phyloP scores from a whole-genome alignment of 2,113 vertebrate genomes.

The Phalacrocorax carbo region DNA sequence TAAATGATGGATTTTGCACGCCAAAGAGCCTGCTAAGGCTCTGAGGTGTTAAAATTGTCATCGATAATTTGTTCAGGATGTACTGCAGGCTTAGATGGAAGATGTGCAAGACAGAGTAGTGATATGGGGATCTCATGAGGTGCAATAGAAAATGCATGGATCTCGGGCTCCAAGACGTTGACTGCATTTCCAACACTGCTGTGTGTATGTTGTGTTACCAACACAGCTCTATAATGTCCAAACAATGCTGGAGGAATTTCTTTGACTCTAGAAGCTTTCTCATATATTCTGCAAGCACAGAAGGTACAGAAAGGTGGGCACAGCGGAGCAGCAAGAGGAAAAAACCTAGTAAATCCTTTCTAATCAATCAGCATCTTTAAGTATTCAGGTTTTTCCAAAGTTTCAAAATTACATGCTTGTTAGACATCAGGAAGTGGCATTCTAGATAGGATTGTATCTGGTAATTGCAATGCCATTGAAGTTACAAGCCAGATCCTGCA shows the following conservation, averaged over 20 bases:
- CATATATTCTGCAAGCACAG: neutral
- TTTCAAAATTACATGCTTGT: neutral
- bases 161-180: fast-evolving
- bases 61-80: neutral
- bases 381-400: neutral
- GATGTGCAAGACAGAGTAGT: neutral
- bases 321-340: neutral
- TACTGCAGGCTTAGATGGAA: neutral
- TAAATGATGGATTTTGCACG: neutral
- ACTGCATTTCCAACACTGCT: neutral
- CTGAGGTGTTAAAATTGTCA: neutral
- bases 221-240: neutral
- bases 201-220: neutral
- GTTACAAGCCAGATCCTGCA: neutral
- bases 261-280: neutral
- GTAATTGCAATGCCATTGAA: neutral
- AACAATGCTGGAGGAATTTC: neutral
- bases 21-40: neutral
- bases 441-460: neutral
- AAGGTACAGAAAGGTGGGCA: neutral
- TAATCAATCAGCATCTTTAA: neutral
- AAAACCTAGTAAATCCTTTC: neutral
- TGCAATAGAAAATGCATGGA: neutral
- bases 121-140: neutral
- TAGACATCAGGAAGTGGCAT: neutral